These are phyloP conservation scores for Lithophane ornitopus DNA, from an alignment of 2,888 invertebrate genomes.

Conservation along the genomic window DNA sequence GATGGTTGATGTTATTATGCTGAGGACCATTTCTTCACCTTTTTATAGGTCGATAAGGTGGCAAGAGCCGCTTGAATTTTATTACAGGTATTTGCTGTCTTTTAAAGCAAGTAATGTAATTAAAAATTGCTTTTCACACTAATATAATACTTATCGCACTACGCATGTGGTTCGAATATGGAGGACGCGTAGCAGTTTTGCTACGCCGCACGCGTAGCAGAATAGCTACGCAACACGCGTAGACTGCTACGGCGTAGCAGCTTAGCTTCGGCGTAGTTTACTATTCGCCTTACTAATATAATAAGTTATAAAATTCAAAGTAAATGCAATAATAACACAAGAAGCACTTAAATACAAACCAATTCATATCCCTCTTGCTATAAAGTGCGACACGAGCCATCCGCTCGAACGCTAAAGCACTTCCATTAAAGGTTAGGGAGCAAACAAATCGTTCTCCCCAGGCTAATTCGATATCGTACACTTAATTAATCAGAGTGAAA, in stretches of 20 bases:
- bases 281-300: neutral
- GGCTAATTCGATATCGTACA: conserved; percentile 75
- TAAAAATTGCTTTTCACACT: neutral
- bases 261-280: neutral
- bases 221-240: neutral
- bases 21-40: conserved; percentile 32
- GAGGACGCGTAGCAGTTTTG: neutral
- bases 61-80: conserved; percentile 12
- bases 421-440: conserved; percentile 70
- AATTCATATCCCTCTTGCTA: conserved; percentile 26
- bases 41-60: conserved; percentile 25
- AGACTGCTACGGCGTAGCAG: neutral
- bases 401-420: conserved; percentile 57
- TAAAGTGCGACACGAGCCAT: conserved; percentile 37
- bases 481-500: conserved; percentile 77
- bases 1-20: conserved; percentile 36
- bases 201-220: neutral
- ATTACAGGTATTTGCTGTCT: neutral
- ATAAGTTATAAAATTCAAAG: neutral
- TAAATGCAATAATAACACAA: conserved; percentile 13
- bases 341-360: conserved; percentile 16
- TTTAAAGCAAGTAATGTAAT: neutral
- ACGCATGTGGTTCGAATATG: neutral
- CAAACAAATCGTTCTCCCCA: conserved; percentile 73
- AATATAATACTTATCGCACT: too few relatives aligned